Conservation (phyloP, 2,888 invertebrate species). For the Eucriotettix oculatus region DNA sequence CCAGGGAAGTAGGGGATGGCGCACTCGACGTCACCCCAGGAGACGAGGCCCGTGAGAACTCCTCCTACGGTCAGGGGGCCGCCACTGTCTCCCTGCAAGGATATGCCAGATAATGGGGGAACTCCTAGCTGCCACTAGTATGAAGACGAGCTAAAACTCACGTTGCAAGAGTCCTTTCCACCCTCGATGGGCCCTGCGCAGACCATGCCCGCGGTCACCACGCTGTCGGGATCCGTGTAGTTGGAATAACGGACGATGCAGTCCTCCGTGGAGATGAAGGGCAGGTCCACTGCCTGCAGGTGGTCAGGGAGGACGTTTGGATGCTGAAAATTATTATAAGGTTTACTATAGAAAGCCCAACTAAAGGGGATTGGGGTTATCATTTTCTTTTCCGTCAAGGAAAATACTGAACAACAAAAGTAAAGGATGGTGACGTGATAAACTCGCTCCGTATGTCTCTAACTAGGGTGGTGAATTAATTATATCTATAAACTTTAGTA, state of each 20-base stretch:
- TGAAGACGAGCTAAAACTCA: background rate
- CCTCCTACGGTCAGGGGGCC: conserved; percentile 20
- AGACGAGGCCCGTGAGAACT: conserved; percentile 22
- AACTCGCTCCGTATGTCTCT: too few relatives aligned
- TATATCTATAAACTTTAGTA: too few relatives aligned
- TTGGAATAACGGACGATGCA: conserved; percentile 18
- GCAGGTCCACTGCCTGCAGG: conserved; percentile 19
- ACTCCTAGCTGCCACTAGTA: background rate
- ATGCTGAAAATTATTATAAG: too few relatives aligned
- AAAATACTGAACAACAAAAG: too few relatives aligned
- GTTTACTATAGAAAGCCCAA: too few relatives aligned
- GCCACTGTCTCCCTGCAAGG: conserved; percentile 28
- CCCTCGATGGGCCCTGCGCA: conserved; percentile 29
- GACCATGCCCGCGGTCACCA: conserved; percentile 28
- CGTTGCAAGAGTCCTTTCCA: conserved; percentile 32
- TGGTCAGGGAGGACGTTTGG: background rate
- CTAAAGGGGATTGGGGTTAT: too few relatives aligned
- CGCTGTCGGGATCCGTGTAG: background rate
- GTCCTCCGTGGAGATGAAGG: conserved; percentile 18
- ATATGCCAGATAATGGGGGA: background rate
- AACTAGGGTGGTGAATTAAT: too few relatives aligned
- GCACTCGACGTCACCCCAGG: conserved; percentile 24
- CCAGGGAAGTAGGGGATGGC: conserved; percentile 16
- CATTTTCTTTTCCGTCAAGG: too few relatives aligned
- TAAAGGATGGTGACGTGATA: too few relatives aligned